These are phyloP conservation scores for Panulirus ornatus DNA, from an alignment of 1,140 invertebrate genomes.

Conservation along the genomic window DNA sequence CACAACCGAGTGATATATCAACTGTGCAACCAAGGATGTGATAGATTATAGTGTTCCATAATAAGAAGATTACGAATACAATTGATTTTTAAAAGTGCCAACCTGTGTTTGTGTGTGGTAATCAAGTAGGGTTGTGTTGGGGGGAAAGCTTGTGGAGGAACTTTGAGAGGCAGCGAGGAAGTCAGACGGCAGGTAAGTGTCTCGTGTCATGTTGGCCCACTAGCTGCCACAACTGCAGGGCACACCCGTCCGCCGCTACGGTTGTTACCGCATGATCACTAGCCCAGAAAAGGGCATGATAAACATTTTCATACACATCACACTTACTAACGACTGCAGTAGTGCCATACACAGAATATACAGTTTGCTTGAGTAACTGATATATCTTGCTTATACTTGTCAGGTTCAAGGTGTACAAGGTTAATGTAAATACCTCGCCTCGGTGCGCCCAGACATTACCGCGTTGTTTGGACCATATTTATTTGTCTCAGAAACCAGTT, in stretches of 20 bases:
- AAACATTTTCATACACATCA: no score
- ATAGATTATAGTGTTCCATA: constrained; percentile 37
- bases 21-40: constrained; percentile 51
- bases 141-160: constrained; percentile 52
- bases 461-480: no score
- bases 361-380: no score
- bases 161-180: constrained; percentile 46
- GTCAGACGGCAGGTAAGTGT: constrained; percentile 43
- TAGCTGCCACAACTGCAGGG: neutral
- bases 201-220: constrained; percentile 5
- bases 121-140: constrained; percentile 31
- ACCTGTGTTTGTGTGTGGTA: constrained; percentile 38
- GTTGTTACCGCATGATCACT: neutral
- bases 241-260: neutral
- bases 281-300: no score
- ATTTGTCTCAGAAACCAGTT: no score
- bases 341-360: no score
- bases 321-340: no score
- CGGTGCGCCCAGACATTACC: no score
- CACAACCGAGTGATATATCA: constrained; percentile 38
- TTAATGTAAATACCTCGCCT: no score
- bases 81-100: constrained; percentile 12
- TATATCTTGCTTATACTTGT: no score
- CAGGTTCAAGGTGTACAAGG: no score
- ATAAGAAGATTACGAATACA: constrained; percentile 29